Base-by-base conservation (phyloP, 1,140 invertebrate genomes). In the Drosophila setifemur region DNA sequence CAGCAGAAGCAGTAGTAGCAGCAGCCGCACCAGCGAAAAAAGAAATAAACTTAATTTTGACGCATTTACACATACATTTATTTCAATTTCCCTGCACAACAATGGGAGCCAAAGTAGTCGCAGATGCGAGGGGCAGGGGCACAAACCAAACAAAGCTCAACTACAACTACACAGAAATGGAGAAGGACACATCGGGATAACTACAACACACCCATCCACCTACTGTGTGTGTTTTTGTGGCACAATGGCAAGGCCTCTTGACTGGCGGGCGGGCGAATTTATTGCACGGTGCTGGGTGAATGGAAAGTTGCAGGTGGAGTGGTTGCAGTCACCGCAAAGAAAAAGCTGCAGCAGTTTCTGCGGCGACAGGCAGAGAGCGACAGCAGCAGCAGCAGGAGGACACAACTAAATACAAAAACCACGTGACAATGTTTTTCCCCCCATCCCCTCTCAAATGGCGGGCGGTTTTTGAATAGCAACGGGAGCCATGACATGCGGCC, bases 41-140 rank as follows among this genome's bases (percentile, higher is more conserved):
- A 55, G 64, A 69, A 70, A 70, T 64, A 66, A 79, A 88, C 85
- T 88, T 88, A 82, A 88, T 88, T 88, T 88, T 88, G 78, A 88
- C 85, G 83, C 85, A 88, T 88, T 88, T 88, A 88, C 83, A 88
- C 85, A 76, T 64, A 88, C 83, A 88, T 88, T 88, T 88, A 88
- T 88, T 88, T 88, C 85, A 88, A 88, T 88, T 88, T 88, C 77
- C 74, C 48, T 55, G 55, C 57, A 54, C 69, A 87, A 88, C 76
- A 77, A 87, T 49, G 43, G 64, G 29, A 52, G 39, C 39, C 35
- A 14, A 48, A 50, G 50, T 54, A 68, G 23, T 47, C 37, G 45
- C 43, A 58, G 43, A 21, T 37, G 42, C 49, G 74, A 52, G n/a
- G n/a, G n/a, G n/a, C n/a, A n/a, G n/a, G n/a, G n/a, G n/a, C 35